phyloP scores from a whole-genome alignment of 2,113 vertebrate genomes.

The Cyprinus carpio region DNA sequence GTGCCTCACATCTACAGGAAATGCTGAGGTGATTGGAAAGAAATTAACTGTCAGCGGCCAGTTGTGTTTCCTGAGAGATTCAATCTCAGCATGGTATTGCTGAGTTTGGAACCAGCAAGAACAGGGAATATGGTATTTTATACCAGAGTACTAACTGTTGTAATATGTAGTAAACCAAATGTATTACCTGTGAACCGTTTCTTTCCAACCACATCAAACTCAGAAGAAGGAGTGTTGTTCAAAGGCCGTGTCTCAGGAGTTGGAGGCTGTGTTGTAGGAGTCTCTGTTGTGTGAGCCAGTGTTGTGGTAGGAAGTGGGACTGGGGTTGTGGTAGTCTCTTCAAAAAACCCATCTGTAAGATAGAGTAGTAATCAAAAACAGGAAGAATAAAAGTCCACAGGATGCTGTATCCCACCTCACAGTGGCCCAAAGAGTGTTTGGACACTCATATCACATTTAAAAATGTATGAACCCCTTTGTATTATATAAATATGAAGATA shows the following conservation, averaged over 20 bases:
- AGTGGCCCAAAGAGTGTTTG: background rate
- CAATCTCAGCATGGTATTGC: background rate
- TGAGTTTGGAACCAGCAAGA: slow-evolving; percentile 8
- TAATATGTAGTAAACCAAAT: background rate
- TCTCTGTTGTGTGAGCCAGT: slow-evolving; percentile 52
- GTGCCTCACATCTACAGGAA: slow-evolving; percentile 27
- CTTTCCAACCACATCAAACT: slow-evolving; percentile 87
- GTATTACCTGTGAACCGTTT: slow-evolving; percentile 89
- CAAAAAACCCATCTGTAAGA: slow-evolving; percentile 67
- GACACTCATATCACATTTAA: background rate
- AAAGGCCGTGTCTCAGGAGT: slow-evolving; percentile 63
- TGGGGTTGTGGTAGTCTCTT: slow-evolving; percentile 76
- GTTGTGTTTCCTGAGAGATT: slow-evolving; percentile 23
- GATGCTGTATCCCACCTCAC: background rate
- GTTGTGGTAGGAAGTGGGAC: slow-evolving; percentile 65
- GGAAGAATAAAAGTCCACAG: background rate
- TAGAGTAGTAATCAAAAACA: slow-evolving; percentile 52
- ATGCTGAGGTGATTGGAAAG: slow-evolving; percentile 21
- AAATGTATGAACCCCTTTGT: background rate
- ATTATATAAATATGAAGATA: background rate
- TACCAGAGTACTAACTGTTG: background rate
- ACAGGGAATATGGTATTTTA: background rate
- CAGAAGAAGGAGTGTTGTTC: slow-evolving; percentile 79
- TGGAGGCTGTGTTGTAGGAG: slow-evolving; percentile 62
- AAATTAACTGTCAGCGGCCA: slow-evolving; percentile 11